Conservation (phyloP, 2,113 vertebrate species). For the Eonycteris spelaea region DNA sequence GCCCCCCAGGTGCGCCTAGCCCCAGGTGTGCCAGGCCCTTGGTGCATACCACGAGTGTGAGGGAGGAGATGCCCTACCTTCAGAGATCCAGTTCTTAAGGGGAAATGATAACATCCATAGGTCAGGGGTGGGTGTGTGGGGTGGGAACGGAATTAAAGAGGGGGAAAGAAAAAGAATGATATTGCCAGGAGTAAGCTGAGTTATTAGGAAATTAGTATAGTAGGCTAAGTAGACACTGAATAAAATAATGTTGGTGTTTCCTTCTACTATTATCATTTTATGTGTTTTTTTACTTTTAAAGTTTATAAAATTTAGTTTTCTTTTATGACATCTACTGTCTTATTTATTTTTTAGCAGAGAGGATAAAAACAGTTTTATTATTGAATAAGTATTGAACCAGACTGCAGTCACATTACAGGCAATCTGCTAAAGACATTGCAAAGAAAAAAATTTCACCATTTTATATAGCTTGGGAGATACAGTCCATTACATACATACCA, state of each 20-base stretch:
- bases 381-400: neutral
- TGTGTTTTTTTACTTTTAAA: slow-evolving; percentile 16
- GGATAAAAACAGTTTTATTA: neutral
- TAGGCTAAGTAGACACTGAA: neutral
- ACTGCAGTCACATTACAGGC: neutral
- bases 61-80: too few relatives aligned
- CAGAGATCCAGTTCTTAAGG: too few relatives aligned
- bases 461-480: neutral
- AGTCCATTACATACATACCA: neutral
- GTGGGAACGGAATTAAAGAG: too few relatives aligned
- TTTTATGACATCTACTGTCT: neutral
- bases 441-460: neutral
- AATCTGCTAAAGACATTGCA: slow-evolving; percentile 8
- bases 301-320: slow-evolving; percentile 19
- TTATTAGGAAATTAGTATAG: neutral
- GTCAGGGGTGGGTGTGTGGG: too few relatives aligned
- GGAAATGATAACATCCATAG: too few relatives aligned
- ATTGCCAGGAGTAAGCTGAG: neutral
- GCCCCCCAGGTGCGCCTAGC: too few relatives aligned
- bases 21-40: too few relatives aligned
- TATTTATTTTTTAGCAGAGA: neutral
- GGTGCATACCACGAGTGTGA: too few relatives aligned
- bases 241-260: neutral
- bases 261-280: neutral
- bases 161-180: neutral